phyloP scores from a whole-genome alignment of 2,113 vertebrate genomes.

The Burhinus oedicnemus region DNA sequence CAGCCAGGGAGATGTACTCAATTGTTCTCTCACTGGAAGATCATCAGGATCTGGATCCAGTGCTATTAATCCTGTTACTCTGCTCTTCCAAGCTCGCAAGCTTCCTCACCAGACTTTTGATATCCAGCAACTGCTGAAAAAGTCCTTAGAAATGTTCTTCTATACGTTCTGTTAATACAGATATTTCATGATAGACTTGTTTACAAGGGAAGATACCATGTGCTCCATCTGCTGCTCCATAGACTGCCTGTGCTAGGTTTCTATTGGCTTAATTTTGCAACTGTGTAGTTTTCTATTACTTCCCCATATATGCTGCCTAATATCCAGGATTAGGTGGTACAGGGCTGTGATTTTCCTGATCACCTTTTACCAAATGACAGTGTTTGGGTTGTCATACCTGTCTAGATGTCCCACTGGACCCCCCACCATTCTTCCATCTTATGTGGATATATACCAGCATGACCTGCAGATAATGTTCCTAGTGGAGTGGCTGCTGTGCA shows the following conservation, averaged over 20 bases:
- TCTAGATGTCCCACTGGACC: neutral
- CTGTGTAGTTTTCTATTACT: neutral
- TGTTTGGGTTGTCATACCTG: neutral
- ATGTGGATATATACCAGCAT: neutral
- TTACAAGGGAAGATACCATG: neutral
- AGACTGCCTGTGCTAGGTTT: neutral
- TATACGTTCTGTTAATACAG: neutral
- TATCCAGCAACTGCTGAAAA: neutral
- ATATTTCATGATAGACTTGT: neutral
- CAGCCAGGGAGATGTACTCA: neutral
- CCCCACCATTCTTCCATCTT: neutral
- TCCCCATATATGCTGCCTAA: neutral
- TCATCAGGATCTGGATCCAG: neutral
- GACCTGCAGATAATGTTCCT: neutral
- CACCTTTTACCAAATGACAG: neutral
- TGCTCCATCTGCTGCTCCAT: neutral
- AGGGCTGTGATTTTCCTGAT: neutral
- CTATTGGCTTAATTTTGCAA: neutral
- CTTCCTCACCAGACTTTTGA: neutral
- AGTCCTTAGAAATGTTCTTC: neutral
- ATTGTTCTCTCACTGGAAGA: neutral
- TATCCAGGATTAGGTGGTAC: neutral
- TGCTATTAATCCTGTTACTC: neutral
- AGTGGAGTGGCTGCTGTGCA: neutral
- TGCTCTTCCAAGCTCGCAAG: neutral